Base-by-base conservation (phyloP, 1,140 invertebrate species). In the Microvelia longipes region DNA sequence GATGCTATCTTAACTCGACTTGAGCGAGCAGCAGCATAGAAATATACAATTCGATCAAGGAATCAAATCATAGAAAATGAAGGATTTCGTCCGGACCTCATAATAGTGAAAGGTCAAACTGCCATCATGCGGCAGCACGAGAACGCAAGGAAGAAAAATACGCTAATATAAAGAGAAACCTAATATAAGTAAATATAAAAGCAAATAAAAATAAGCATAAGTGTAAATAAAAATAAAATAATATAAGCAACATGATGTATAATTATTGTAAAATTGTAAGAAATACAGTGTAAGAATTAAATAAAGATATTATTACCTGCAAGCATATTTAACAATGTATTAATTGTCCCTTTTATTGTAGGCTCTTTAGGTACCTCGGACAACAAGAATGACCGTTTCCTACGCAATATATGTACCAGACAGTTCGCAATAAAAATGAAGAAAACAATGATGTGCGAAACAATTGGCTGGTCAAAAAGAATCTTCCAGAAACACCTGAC, bases 81-180 rank as follows among this genome's bases (percentile, higher is more conserved):
- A 5, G 50, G 67, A 13, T 69, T 76, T 13, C 68, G 73, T n/a
- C 77, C 77, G 5, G 78, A 79, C 72, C 71, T 78, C 1, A 74
- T 79, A 13, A 66, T 79, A 11, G 70, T 67, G 24, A 69, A 78
- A 68, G 76, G 35, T 11, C 73, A 72, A 2, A 71, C 30, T 0
- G 68, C 75, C 24, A 2, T 67, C 29, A 74, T 77, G 69, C 65
- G 1, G 64, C 35, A 15, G 74, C 71, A 0, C 66, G 74, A 13
- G 11, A 24, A 0, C 29, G 11, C 26, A 79, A 78, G 66, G 61
- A 74, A 0, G 19, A 15, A 0, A 79, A 78, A 27, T 79, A 79
- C 19, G 35, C 5, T 11, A 5, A 50, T 11, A 50, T 50, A 11
- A 50, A 19, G 19, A 50, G 5, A 50, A 50, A 13, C 28, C n/a